phyloP scores from a whole-genome alignment of 1,140 invertebrate species.

The Philopotamus ludificatus region DNA sequence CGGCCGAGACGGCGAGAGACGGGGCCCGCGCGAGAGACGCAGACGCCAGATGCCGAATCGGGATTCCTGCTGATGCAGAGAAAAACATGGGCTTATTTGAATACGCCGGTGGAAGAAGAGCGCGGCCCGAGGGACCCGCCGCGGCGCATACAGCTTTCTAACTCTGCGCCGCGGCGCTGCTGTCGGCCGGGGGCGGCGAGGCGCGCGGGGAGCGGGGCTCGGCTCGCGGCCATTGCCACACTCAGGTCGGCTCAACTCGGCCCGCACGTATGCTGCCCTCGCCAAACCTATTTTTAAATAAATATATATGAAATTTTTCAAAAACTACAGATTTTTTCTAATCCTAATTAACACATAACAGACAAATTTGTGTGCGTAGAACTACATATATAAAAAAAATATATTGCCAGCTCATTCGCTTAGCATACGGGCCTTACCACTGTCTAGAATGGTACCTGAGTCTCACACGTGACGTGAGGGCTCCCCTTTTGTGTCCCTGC shows the following conservation, averaged over 20 bases:
- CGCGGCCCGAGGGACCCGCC: constrained; percentile 17
- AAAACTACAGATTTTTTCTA: too few relatives aligned
- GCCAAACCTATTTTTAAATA: too few relatives aligned
- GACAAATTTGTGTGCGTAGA: too few relatives aligned
- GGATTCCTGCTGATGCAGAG: constrained; percentile 40
- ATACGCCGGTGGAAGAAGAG: constrained; percentile 32
- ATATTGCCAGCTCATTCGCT: too few relatives aligned
- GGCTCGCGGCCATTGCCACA: constrained; percentile 39
- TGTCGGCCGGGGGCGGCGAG: constrained; percentile 3
- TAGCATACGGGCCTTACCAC: too few relatives aligned
- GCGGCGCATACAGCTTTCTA: constrained; percentile 29
- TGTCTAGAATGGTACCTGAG: too few relatives aligned
- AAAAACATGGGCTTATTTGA: constrained; percentile 43
- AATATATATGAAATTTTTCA: too few relatives aligned
- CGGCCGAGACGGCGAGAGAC: constrained; percentile 2
- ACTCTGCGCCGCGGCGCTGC: constrained; percentile 2
- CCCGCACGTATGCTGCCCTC: too few relatives aligned
- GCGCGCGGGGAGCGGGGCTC: constrained; percentile 14
- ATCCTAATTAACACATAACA: too few relatives aligned
- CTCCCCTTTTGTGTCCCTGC: too few relatives aligned
- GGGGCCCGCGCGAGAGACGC: constrained; percentile 18
- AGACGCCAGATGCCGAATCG: constrained; percentile 38
- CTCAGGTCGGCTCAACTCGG: constrained; percentile 13
- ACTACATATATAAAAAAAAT: too few relatives aligned
- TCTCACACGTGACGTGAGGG: too few relatives aligned